A percentile compares a stretch with the other conserved stretches of the same genome.
Evolutionary conservation across 2,888 invertebrate species (phyloP).

Genomic region (Drosophila mimetica): DNA sequence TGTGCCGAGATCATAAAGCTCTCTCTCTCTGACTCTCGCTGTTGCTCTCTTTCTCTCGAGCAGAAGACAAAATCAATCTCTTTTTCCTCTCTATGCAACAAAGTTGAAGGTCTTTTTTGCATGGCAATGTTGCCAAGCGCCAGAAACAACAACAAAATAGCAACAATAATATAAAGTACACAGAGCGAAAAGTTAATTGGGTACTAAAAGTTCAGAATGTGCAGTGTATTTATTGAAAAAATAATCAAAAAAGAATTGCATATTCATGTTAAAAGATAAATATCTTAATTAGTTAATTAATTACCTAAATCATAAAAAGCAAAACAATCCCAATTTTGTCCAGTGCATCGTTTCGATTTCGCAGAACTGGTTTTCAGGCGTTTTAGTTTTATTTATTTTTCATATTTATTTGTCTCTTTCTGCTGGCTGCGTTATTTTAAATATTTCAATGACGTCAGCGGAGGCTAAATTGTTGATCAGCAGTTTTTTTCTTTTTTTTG

Average conservation of each 20-base stretch:
- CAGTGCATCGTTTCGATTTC: constrained; percentile 15
- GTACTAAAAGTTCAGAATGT: too few relatives aligned
- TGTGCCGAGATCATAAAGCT: constrained; percentile 25
- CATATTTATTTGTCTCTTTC: constrained; percentile 22
- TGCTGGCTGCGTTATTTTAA: constrained; percentile 31
- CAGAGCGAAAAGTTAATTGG: too few relatives aligned
- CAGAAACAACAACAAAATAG: constrained; percentile 21
- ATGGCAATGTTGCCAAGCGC: constrained; percentile 54
- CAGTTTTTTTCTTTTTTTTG: constrained; percentile 23
- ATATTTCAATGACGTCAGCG: constrained; percentile 44
- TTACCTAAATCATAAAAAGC: too few relatives aligned
- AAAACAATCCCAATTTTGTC: constrained; percentile 4
- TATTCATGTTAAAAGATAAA: too few relatives aligned
- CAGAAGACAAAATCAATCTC: constrained; percentile 19
- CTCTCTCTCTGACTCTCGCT: neutral
- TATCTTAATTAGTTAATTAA: too few relatives aligned
- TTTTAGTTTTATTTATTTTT: constrained; percentile 29
- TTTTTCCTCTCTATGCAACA: constrained; percentile 48
- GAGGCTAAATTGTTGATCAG: constrained; percentile 30
- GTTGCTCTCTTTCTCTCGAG: neutral
- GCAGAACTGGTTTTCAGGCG: constrained; percentile 29
- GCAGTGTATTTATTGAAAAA: too few relatives aligned
- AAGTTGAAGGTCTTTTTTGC: constrained; percentile 77
- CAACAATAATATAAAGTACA: constrained; percentile 36
- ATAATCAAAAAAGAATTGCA: too few relatives aligned